These are phyloP conservation scores for Sebastes matsubarae DNA, from an alignment of 2,797 vertebrate genomes.

Conservation along the genomic window DNA sequence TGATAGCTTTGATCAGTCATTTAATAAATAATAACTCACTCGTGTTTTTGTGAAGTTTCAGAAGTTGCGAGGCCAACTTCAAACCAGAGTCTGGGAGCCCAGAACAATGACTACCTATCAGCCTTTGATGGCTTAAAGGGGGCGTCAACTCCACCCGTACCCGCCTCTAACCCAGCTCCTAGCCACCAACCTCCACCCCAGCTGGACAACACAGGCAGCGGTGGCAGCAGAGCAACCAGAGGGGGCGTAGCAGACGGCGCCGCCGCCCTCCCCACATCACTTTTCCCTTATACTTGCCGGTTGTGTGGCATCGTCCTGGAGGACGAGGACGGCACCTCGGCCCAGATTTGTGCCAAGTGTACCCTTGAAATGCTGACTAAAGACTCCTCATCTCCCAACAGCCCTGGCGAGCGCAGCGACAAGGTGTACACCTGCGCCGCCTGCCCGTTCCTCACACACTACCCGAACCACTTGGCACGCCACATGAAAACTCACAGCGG, in stretches of 20 bases:
- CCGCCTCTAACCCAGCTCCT: conserved; percentile 63
- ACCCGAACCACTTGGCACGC: conserved; percentile 96
- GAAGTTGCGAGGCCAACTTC: conserved; percentile 79
- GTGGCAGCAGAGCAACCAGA: conserved; percentile 46
- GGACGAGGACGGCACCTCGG: conserved; percentile 88
- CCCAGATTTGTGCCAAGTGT: conserved; percentile 92
- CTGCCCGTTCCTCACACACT: conserved; percentile 95
- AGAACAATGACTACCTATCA: conserved; percentile 84
- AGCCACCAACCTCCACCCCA: conserved; percentile 65
- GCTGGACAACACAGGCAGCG: conserved; percentile 32
- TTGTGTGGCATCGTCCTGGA: conserved; percentile 91
- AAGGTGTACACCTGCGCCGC: conserved; percentile 93
- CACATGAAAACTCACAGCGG: conserved; percentile 99
- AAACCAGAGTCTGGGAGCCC: conserved; percentile 79
- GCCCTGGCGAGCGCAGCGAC: conserved; percentile 83
- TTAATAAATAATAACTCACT: neutral
- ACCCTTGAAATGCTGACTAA: conserved; percentile 89
- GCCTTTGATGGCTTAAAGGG: conserved; percentile 81
- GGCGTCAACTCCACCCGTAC: conserved; percentile 68
- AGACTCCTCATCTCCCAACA: conserved; percentile 77
- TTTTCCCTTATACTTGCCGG: conserved; percentile 93
- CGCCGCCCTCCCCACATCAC: conserved; percentile 79
- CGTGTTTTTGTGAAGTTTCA: conserved; percentile 43
- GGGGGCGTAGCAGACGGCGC: conserved; percentile 57
- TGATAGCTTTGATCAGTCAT: neutral